Percentiles rank a stretch among this genome's conserved stretches.
Conservation (phyloP, 2,113 vertebrate genomes). For the Pampusana beccarii region DNA sequence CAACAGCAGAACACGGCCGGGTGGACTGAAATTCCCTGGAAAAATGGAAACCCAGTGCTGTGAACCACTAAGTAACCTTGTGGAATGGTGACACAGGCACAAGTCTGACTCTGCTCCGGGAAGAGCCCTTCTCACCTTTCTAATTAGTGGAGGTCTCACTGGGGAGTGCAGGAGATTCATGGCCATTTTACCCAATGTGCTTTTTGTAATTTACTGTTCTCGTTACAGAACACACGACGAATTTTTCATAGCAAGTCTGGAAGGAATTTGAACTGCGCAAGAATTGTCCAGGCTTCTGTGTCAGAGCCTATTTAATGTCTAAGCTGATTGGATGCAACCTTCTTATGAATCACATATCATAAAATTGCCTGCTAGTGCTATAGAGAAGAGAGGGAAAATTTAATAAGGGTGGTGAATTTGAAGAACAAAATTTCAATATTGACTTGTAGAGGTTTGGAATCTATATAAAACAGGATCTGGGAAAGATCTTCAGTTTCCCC, state of each 20-base stretch:
- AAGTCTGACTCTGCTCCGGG: background rate
- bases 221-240: background rate
- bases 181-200: background rate
- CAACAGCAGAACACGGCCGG: background rate
- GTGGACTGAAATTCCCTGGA: too few species aligned
- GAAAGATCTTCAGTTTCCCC: background rate
- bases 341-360: background rate
- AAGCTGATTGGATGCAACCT: slow-evolving; percentile 34
- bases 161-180: background rate
- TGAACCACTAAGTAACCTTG: background rate
- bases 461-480: background rate
- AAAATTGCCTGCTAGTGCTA: background rate
- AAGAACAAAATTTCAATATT: background rate
- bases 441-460: background rate
- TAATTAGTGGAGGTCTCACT: background rate
- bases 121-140: slow-evolving; percentile 19
- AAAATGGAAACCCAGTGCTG: background rate
- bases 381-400: background rate
- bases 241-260: slow-evolving; percentile 16
- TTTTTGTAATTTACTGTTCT: slow-evolving; percentile 50
- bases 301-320: slow-evolving; percentile 16
- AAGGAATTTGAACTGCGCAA: background rate
- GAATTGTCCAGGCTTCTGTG: slow-evolving; percentile 16
- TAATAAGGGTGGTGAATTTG: background rate
- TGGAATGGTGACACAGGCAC: background rate